phyloP scores from a whole-genome alignment of 2,888 invertebrate genomes.

The Drosophila histrio region DNA sequence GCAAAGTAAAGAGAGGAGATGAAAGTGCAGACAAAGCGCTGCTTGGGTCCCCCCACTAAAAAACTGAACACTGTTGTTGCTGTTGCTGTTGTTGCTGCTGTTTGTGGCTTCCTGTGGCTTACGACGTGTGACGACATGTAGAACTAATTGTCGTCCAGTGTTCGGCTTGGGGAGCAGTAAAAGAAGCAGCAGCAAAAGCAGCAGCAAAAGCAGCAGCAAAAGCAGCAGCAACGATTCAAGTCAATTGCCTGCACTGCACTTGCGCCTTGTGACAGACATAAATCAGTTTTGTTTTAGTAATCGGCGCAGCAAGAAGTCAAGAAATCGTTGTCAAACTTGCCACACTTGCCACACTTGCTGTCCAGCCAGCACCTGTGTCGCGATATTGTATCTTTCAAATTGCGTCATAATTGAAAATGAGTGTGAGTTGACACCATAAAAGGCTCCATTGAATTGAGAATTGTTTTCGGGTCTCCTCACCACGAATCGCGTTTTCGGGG shows the following conservation, averaged over 20 bases:
- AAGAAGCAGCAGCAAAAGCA: conserved; percentile 1
- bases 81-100: conserved; percentile 17
- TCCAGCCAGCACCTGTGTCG: conserved; percentile 44
- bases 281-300: conserved; percentile 79
- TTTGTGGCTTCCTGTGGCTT: conserved; percentile 82
- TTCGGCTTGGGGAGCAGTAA: conserved; percentile 24
- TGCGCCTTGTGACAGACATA: conserved; percentile 73
- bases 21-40: conserved; percentile 69
- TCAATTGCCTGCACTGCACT: conserved; percentile 55
- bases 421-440: conserved; percentile 53
- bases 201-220: neutral
- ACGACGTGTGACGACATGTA: conserved; percentile 82
- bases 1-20: conserved; percentile 54
- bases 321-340: conserved; percentile 50
- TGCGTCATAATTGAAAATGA: conserved; percentile 65
- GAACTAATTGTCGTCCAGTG: conserved; percentile 83
- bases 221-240: conserved; percentile 13
- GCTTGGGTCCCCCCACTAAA: conserved; percentile 48
- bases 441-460: conserved; percentile 26
- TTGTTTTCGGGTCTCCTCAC: conserved; percentile 1
- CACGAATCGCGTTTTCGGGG: conserved; percentile 4
- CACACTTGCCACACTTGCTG: no score
- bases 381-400: conserved; percentile 16
- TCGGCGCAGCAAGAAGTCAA: conserved; percentile 73
- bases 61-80: conserved; percentile 27